These are phyloP conservation scores for Laticauda laticaudata DNA, from an alignment of 2,113 vertebrate species.

Conservation along the genomic window DNA sequence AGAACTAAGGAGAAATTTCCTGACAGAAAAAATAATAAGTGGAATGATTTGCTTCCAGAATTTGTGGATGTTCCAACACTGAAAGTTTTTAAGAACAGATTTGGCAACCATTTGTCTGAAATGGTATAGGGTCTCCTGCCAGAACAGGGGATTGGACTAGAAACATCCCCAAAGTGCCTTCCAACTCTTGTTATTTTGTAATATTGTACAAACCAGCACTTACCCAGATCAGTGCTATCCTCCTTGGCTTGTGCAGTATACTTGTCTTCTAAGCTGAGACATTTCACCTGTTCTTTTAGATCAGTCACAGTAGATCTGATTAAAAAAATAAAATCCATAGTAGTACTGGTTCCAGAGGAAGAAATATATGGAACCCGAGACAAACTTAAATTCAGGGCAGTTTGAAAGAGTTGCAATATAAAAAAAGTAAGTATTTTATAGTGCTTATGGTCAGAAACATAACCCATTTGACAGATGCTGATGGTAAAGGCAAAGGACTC, in stretches of 20 bases:
- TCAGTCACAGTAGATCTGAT: slow-evolving; percentile 66
- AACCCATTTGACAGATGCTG: neutral
- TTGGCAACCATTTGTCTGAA: neutral
- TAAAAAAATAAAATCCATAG: slow-evolving; percentile 23
- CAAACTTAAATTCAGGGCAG: neutral
- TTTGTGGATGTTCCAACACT: neutral
- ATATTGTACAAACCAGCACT: neutral
- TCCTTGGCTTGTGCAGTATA: slow-evolving; percentile 1
- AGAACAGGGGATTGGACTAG: neutral
- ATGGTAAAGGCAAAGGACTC: slow-evolving; percentile 13
- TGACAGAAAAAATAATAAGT: neutral
- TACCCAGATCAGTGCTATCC: slow-evolving; percentile 16
- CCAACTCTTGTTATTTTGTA: neutral
- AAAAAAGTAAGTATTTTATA: neutral
- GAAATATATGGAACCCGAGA: neutral
- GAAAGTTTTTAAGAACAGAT: neutral
- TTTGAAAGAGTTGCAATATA: neutral
- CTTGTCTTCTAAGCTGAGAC: slow-evolving; percentile 55
- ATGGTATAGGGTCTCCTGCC: neutral
- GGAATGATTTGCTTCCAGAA: neutral
- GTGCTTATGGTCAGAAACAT: neutral
- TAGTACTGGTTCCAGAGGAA: neutral
- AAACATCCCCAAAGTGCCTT: neutral
- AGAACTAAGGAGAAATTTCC: neutral
- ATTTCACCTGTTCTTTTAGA: slow-evolving; percentile 73